Evolutionary conservation across 2,113 vertebrate species (phyloP).

Genomic region (Pseudonaja textilis): DNA sequence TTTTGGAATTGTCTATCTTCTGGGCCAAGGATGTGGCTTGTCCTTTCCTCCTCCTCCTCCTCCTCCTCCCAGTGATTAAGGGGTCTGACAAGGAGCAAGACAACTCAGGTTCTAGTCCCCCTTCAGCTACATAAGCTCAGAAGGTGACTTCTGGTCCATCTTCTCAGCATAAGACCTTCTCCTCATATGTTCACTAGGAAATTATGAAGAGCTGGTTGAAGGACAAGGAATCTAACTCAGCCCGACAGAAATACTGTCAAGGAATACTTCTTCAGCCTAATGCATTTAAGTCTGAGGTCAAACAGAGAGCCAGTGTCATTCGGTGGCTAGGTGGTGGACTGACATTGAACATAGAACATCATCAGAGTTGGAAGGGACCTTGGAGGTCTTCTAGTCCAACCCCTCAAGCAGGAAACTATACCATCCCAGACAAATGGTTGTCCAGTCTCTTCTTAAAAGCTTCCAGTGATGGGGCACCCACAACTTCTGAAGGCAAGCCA

Average conservation of each 20-base stretch:
- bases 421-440: not conserved
- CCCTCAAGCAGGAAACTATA: not conserved
- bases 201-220: not conserved
- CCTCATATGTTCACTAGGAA: not conserved
- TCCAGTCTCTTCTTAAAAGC: not conserved
- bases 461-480: not conserved
- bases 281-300: not conserved
- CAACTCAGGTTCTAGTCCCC: not conserved
- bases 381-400: no score
- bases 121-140: not conserved
- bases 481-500: not conserved
- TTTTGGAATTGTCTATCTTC: slow-evolving; percentile 6
- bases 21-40: not conserved
- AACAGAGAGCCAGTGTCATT: not conserved
- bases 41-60: not conserved
- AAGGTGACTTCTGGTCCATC: not conserved
- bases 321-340: not conserved
- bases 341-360: not conserved
- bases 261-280: not conserved
- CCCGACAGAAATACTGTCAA: not conserved
- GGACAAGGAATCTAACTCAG: not conserved
- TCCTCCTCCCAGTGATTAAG: not conserved
- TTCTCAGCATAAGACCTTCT: not conserved
- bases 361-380: not conserved
- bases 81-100: not conserved